Evolutionary conservation across 2,113 vertebrate species (phyloP), one percentile per base, ranked within the genome.

Genomic region (Girardinichthys multiradiatus): DNA sequence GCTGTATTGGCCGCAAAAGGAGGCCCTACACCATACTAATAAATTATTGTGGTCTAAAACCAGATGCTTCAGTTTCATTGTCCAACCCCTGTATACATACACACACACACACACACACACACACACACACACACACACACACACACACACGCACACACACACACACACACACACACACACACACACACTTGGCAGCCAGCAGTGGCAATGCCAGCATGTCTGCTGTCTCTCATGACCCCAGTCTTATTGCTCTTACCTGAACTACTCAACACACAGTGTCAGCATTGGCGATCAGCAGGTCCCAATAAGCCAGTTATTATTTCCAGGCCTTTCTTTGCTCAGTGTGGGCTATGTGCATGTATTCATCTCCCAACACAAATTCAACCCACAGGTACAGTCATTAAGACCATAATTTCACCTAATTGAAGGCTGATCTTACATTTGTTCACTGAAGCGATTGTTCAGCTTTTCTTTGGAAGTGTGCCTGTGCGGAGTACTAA

Each of bases 161-260:
- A 15, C 14, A 42, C 4, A 17, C 39, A 42, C 39, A 2, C 67
- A 61, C 70, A 68, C 48, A 62, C 12, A 60, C 61, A 67, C 14
- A 81, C 76, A 83, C 60, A 83, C 73, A 72, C 66, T 67, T 64
- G 58, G 58, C 83, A 79, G 62, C 65, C 60, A 72, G 82, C 71
- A 39, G 85, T 69, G 85, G 70, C 76, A 80, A 82, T 67, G 86
- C 75, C 84, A 84, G 84, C 39, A 63, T 72, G 74, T 81, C 79
- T 74, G 71, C 64, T 61, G 67, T 76, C 63, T 76, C 37, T 73
- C 75, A 77, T 76, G 77, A 73, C 83, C 83, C 73, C 70, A 57
- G 83, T 87, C 85, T 82, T 64, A 59, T 79, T 80, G 75, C 83
- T 82, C 74, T 80, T 76, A 65, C 60, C 77, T 65, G 64, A 73